Evolutionary conservation across 2,797 vertebrate species (phyloP), one percentile per base, ranked within the genome.

Genomic region (Chromobotia macracanthus): DNA sequence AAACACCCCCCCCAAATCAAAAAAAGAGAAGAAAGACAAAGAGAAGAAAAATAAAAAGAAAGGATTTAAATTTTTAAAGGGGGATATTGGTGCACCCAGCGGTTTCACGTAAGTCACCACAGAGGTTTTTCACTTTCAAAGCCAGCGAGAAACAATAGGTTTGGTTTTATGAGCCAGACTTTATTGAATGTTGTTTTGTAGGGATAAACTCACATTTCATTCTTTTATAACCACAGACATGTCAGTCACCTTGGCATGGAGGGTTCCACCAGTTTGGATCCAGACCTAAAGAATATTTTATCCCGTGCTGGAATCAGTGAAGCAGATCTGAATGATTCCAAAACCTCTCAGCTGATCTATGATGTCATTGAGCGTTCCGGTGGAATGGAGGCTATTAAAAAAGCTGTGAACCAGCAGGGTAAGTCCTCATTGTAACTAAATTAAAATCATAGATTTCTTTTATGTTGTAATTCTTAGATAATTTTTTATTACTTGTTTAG

Each of bases 351-450:
- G 85, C 84, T 96, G 50, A 94, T 97, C 83, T 95, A 95, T 0
- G 93, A 97, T 18, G 90, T 96, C 86, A 96, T 97, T 19, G 95
- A 97, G 88, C 90, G 94, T 78, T 95, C 95, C 4, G 96, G 96
- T 1, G 96, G 96, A 31, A 89, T 97, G 82, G 96, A 97, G 85
- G 95, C 94, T 0, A 93, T 97, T 21, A 95, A 95, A 64, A 82
- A 93, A 85, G 94, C 94, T 84, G 77, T 94, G 83, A 90, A 93
- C 86, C 86, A 80, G 75, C 87, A 85, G 74, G 94, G 95, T 96
- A 1, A 86, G 86, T 9, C 28, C 38, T 25, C 55, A 23, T 4
- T 55, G 2, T 4, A 46, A 38, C 56, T 28, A 16, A 38, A 9
- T 41, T 25, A 12, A 15, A 44, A 35, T 72, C 9, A 9, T 11